Evolutionary conservation across 2,888 invertebrate species (phyloP).

Genomic region (Trichopria drosophilae): DNA sequence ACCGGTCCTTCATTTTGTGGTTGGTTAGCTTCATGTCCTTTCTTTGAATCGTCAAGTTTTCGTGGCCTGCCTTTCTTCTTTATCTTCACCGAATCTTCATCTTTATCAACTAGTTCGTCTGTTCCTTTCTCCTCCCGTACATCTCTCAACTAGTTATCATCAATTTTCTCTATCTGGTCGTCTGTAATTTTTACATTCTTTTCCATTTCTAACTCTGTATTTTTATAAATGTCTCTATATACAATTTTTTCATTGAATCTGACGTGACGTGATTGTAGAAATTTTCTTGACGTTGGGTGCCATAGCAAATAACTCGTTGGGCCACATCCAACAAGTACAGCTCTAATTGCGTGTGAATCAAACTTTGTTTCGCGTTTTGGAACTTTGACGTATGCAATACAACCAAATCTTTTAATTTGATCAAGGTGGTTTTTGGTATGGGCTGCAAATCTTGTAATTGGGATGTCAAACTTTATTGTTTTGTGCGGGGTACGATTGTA

Average conservation of each 20-base stretch:
- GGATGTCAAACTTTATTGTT: background rate
- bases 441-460: background rate
- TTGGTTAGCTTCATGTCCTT: constrained; percentile 7
- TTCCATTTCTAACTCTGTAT: constrained; percentile 7
- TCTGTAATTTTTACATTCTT: too few species aligned
- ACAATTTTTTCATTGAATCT: too few species aligned
- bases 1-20: constrained; percentile 13
- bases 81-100: constrained; percentile 11
- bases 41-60: too few species aligned
- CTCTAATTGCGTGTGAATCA: background rate
- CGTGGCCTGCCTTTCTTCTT: too few species aligned
- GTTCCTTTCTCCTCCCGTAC: constrained; percentile 17
- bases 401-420: constrained; percentile 1
- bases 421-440: background rate
- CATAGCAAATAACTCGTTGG: constrained; percentile 31
- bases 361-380: background rate
- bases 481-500: background rate
- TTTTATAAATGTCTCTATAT: too few species aligned
- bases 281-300: constrained; percentile 24
- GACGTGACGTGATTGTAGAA: too few species aligned
- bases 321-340: constrained; percentile 10
- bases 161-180: too few species aligned
- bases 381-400: background rate
- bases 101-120: constrained; percentile 15
- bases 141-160: constrained; percentile 28